Evolutionary conservation across 1,140 invertebrate genomes (phyloP), one percentile per base, ranked within the genome.

Genomic region (Aphelenchoides besseyi): DNA sequence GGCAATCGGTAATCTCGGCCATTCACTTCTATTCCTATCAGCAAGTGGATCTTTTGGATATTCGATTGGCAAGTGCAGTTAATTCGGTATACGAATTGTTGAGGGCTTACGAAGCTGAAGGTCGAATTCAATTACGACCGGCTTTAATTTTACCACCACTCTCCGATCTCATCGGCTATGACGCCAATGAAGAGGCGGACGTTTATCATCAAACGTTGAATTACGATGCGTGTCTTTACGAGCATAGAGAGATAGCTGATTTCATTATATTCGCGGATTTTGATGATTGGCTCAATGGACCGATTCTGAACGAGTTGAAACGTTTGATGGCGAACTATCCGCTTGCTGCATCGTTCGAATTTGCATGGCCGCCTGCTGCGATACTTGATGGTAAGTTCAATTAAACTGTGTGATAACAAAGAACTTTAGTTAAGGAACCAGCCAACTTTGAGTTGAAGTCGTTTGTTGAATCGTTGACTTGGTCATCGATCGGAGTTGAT

Each of bases 121-220:
- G 55, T 8, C 18, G 5, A 8, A 18, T 59, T 33, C 26, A 18
- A 59, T 33, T 59, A 23, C 5, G 23, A 18, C 5, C 5, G 26
- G 55, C 55, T 8, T 23, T 59, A 28, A 28, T 59, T 5, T 8
- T 59, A 8, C 55, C 55, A 33, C 5, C 5, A 33, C 5, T 59
- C 18, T n/a, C n/a, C n/a, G n/a, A n/a, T n/a, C n/a, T n/a, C n/a
- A 23, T 29, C 5, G 55, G 18, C 55, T 28, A 59, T 12, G 55
- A 59, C 18, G 5, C 55, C 5, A 59, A 59, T 23, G 18, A 59
- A 59, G 55, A 59, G 23, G 55, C 18, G 55, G 55, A 59, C 55
- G 55, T 59, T 23, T 59, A 8, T 33, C 18, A 18, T 5, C 55
- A 59, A 18, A 18, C 18, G 5, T 33, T 59, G 26, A 59, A 59